A percentile compares a stretch with the other conserved stretches of the same genome.
phyloP scores from a whole-genome alignment of 1,140 invertebrate genomes.

The Drosophila saltans region DNA sequence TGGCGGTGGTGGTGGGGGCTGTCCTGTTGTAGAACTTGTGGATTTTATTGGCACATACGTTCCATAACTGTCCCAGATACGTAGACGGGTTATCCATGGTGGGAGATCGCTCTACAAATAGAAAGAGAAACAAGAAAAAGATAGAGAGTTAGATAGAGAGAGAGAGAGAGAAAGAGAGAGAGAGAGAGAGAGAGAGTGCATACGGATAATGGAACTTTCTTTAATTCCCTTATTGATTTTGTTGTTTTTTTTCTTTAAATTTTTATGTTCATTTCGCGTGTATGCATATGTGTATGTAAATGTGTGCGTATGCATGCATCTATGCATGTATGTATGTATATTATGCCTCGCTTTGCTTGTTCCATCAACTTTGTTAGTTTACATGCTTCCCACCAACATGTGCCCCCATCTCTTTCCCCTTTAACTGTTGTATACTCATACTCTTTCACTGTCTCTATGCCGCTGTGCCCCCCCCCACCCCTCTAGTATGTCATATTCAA shows the following conservation, averaged over 20 bases:
- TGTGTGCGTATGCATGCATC: background rate
- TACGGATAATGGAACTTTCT: conserved; percentile 44
- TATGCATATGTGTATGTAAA: background rate
- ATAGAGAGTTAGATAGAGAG: no score
- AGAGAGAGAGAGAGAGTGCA: conserved; percentile 2
- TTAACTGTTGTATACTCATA: background rate
- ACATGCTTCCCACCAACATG: background rate
- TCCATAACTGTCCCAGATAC: conserved; percentile 86
- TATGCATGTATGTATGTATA: conserved; percentile 2
- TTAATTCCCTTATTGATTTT: conserved; percentile 62
- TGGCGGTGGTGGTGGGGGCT: conserved; percentile 75
- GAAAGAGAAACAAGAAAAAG: conserved; percentile 1
- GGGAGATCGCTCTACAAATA: conserved; percentile 72
- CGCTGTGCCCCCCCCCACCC: background rate
- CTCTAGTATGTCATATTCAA: conserved; percentile 75
- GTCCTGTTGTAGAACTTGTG: conserved; percentile 74
- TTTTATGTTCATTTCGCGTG: background rate
- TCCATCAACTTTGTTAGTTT: conserved; percentile 18
- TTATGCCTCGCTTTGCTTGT: conserved; percentile 31
- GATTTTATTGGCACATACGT: conserved; percentile 79
- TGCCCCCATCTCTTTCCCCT: background rate
- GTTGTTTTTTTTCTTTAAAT: conserved; percentile 43
- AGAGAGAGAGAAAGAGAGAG: conserved; percentile 18
- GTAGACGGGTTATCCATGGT: conserved; percentile 85
- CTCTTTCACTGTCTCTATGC: no score